Evolutionary conservation across 2,888 invertebrate species (phyloP).

Genomic region (Synergus laeviventris): DNA sequence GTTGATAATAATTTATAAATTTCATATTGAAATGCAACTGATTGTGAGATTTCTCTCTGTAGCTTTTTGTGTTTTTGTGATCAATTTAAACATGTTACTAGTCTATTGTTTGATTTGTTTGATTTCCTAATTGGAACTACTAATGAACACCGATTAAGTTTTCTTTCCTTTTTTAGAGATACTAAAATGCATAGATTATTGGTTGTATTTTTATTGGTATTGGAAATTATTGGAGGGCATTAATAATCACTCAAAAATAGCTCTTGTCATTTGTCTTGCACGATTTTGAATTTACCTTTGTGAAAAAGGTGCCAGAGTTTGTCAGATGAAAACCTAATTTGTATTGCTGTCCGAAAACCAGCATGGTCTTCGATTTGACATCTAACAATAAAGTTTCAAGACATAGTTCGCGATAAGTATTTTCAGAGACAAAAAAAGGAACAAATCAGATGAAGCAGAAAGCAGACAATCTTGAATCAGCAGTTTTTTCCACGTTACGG

Average conservation of each 20-base stretch:
- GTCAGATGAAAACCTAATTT: not conserved
- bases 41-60: slow-evolving; percentile 1
- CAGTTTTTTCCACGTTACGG: not conserved
- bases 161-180: not conserved
- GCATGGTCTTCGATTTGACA: not conserved
- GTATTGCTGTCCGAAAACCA: not conserved
- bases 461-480: not conserved
- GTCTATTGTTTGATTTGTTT: not conserved
- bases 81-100: not conserved
- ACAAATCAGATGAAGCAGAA: not conserved
- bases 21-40: not conserved
- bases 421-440: not conserved
- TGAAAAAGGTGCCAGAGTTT: not conserved
- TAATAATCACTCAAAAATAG: not conserved
- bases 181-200: not conserved
- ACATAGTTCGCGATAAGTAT: not conserved
- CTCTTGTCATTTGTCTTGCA: not conserved
- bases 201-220: slow-evolving; percentile 5
- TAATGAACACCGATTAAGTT: not conserved
- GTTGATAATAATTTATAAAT: not conserved
- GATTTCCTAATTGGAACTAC: not conserved
- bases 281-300: not conserved
- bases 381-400: not conserved
- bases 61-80: not conserved
- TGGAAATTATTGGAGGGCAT: slow-evolving; percentile 5